These are phyloP conservation scores for Diacarnus erythraeanus DNA, from an alignment of 37 sponge, comb jelly and placozoan genomes.

Conservation along the genomic window DNA sequence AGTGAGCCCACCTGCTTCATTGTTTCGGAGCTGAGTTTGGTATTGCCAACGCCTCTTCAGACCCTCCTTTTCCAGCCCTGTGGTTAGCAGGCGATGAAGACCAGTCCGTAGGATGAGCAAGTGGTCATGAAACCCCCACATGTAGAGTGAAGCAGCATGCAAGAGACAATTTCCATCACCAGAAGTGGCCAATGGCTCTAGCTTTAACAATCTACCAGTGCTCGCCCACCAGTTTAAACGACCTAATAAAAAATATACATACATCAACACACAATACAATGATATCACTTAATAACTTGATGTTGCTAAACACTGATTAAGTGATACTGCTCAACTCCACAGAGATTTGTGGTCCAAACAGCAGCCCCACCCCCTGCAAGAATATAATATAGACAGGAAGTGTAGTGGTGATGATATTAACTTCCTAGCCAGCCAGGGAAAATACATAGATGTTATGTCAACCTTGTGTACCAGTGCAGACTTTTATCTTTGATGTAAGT, in stretches of 20 bases:
- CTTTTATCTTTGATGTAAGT: too few species aligned
- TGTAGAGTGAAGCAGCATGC: slow-evolving; percentile 93
- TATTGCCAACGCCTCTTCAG: slow-evolving; percentile 80
- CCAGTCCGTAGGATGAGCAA: slow-evolving; percentile 78
- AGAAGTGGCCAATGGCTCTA: slow-evolving; percentile 83
- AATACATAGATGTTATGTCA: too few species aligned
- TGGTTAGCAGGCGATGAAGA: slow-evolving; percentile 70
- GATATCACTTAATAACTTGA: neutral
- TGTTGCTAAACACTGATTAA: neutral
- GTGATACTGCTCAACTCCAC: neutral
- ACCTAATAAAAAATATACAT: too few species aligned
- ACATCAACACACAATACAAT: too few species aligned
- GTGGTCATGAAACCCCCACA: slow-evolving; percentile 93
- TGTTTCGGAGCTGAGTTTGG: slow-evolving; percentile 73
- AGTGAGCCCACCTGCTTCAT: slow-evolving; percentile 75
- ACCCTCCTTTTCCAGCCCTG: slow-evolving; percentile 24
- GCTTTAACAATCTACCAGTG: slow-evolving; percentile 56
- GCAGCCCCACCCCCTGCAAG: neutral
- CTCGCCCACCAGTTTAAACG: slow-evolving; percentile 88
- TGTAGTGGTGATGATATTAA: neutral
- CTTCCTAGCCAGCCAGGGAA: too few species aligned
- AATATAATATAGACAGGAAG: too few species aligned
- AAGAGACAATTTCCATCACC: slow-evolving; percentile 98
- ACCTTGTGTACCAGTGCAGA: too few species aligned
- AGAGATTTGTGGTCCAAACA: neutral